Conservation (phyloP, 1,140 invertebrate genomes). For the Lepidurus arcticus region DNA sequence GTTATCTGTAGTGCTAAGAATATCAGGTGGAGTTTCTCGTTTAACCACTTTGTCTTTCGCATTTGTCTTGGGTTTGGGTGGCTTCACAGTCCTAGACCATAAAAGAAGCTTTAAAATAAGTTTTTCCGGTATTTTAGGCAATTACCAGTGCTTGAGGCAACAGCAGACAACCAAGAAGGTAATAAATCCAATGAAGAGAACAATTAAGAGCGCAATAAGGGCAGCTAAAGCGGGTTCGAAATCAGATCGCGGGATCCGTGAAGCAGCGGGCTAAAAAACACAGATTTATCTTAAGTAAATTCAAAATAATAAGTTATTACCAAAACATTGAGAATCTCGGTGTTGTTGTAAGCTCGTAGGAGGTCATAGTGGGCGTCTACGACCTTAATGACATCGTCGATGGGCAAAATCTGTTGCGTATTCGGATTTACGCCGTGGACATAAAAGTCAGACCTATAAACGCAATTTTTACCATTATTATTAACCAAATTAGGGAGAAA, state of each 20-base stretch:
- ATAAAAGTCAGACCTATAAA: slow-evolving; percentile 75
- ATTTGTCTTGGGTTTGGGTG: slow-evolving; percentile 58
- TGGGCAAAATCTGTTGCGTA: slow-evolving; percentile 66
- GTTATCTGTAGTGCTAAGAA: slow-evolving; percentile 78
- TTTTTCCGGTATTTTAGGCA: slow-evolving; percentile 31
- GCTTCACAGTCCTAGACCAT: slow-evolving; percentile 54
- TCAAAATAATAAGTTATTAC: slow-evolving; percentile 43
- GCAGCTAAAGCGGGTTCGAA: slow-evolving; percentile 77
- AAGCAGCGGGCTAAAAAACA: slow-evolving; percentile 24
- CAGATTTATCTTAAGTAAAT: not conserved
- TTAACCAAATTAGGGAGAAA: not conserved
- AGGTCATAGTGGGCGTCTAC: slow-evolving; percentile 81
- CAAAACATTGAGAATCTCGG: slow-evolving; percentile 76
- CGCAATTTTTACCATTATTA: slow-evolving; percentile 30
- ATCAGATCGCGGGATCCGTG: slow-evolving; percentile 46
- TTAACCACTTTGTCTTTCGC: slow-evolving; percentile 75
- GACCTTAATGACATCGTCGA: slow-evolving; percentile 70
- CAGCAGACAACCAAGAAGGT: slow-evolving; percentile 83
- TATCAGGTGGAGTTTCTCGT: slow-evolving; percentile 71
- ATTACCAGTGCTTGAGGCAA: slow-evolving; percentile 75
- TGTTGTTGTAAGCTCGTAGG: slow-evolving; percentile 66
- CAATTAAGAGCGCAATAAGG: slow-evolving; percentile 74
- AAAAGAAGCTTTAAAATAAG: slow-evolving; percentile 16
- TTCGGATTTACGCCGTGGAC: slow-evolving; percentile 72
- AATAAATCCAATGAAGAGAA: slow-evolving; percentile 76